These are phyloP conservation scores for Acanthisitta chloris DNA, from an alignment of 2,113 vertebrate species.

Conservation along the genomic window DNA sequence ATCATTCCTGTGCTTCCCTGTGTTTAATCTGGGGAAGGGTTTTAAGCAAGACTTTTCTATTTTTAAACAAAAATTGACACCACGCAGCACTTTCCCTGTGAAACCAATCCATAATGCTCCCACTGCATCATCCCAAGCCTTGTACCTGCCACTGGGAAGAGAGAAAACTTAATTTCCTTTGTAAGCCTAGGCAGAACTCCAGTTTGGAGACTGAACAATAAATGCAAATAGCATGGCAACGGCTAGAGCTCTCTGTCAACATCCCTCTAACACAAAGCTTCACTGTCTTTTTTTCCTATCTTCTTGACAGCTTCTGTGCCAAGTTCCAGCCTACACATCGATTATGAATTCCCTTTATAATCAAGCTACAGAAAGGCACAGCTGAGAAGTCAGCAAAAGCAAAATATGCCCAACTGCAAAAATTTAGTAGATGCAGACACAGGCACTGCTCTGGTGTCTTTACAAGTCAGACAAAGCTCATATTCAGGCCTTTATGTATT, in stretches of 20 bases:
- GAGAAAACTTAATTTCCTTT: background rate
- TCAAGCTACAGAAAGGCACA: background rate
- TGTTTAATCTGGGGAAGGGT: background rate
- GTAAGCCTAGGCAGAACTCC: background rate
- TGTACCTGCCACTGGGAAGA: background rate
- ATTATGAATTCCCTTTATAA: conserved; percentile 35
- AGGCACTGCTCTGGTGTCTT: background rate
- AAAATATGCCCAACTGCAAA: background rate
- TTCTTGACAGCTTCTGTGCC: conserved; percentile 24
- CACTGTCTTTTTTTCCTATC: background rate
- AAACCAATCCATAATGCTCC: background rate
- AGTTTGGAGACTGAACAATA: background rate
- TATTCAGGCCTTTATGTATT: background rate
- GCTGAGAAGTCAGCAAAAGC: background rate
- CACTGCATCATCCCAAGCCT: background rate
- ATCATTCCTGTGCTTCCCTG: background rate
- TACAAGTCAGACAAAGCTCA: background rate
- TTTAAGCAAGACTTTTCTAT: background rate
- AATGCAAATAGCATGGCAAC: conserved; percentile 14
- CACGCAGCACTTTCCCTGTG: background rate
- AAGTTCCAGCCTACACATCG: conserved; percentile 48
- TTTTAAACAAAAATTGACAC: background rate
- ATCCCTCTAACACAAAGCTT: conserved; percentile 18
- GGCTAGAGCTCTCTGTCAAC: background rate
- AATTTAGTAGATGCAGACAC: background rate